Percentiles rank a stretch among this genome's conserved stretches.
phyloP scores from a whole-genome alignment of 1,140 invertebrate genomes.

The Drosophila guanche region DNA sequence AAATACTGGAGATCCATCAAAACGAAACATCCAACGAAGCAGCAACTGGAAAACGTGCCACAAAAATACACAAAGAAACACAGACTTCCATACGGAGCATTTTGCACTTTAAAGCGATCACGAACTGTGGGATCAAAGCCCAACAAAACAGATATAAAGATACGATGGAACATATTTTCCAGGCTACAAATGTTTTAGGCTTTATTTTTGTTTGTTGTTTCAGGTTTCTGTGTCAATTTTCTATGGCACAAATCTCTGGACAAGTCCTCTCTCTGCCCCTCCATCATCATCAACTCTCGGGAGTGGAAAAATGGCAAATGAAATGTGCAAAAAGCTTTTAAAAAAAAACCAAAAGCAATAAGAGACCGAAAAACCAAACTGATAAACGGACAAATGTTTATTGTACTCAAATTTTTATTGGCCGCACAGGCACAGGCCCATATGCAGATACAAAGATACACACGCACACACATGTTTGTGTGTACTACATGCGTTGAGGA shows the following conservation, averaged over 20 bases:
- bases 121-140: constrained; percentile 34
- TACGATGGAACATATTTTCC: not conserved
- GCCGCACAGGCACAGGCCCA: constrained; percentile 36
- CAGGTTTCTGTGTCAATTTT: constrained; percentile 49
- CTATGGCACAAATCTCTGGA: constrained; percentile 6
- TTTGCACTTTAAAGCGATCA: constrained; percentile 48
- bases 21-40: constrained; percentile 1
- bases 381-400: constrained; percentile 64
- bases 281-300: too few species aligned
- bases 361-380: constrained; percentile 43
- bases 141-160: constrained; percentile 19
- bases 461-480: constrained; percentile 13
- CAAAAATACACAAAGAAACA: constrained; percentile 20
- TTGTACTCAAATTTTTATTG: constrained; percentile 67
- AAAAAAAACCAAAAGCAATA: constrained; percentile 25
- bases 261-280: not conserved
- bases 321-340: constrained; percentile 55
- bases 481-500: constrained; percentile 29
- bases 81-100: constrained; percentile 17
- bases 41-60: constrained; percentile 34
- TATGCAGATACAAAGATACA: constrained; percentile 29
- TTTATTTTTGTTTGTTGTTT: constrained; percentile 39
- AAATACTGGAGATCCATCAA: constrained; percentile 17
- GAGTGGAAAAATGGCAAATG: constrained; percentile 19
- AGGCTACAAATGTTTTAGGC: constrained; percentile 15